phyloP scores from a whole-genome alignment of 2,888 invertebrate genomes.

The Drosophila pseudotakahashii region DNA sequence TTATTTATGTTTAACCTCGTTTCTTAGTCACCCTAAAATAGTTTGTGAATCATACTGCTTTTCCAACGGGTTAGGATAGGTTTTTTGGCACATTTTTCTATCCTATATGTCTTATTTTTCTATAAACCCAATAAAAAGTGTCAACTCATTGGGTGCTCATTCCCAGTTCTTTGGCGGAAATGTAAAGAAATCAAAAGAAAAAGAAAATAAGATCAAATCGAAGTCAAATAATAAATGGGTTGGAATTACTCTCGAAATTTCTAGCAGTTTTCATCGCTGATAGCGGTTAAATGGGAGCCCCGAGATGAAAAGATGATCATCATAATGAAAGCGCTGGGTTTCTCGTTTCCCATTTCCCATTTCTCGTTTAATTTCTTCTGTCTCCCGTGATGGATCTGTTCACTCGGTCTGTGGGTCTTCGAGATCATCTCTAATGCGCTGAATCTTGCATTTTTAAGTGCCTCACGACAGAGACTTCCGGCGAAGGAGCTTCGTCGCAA shows the following conservation, averaged over 20 bases:
- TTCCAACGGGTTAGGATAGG: constrained; percentile 8
- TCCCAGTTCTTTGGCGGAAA: constrained; percentile 7
- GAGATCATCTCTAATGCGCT: constrained; percentile 28
- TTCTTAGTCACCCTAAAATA: not conserved
- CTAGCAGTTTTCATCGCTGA: constrained; percentile 47
- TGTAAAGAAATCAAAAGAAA: not conserved
- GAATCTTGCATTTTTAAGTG: constrained; percentile 3
- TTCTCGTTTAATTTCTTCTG: not conserved
- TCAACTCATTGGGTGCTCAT: constrained; percentile 9
- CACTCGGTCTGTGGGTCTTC: not conserved
- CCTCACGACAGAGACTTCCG: constrained; percentile 1
- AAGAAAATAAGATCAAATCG: constrained; percentile 1
- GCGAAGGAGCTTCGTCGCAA: not conserved
- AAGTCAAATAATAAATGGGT: constrained; percentile 10
- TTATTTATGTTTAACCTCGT: not conserved
- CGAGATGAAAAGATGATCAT: constrained; percentile 21
- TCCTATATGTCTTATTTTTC: too few relatives aligned
- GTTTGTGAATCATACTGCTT: constrained; percentile 1
- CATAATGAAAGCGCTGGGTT: constrained; percentile 29
- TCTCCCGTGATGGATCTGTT: constrained; percentile 6
- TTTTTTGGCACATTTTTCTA: constrained; percentile 6
- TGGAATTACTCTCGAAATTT: constrained; percentile 25
- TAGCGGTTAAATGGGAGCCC: constrained; percentile 30
- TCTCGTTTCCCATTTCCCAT: not conserved
- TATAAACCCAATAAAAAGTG: constrained; percentile 7